A percentile compares a stretch with the other conserved stretches of the same genome.
Evolutionary conservation across 35 echinoderm and acorn worm species (phyloP).

Genomic region (Ptychodera flava): DNA sequence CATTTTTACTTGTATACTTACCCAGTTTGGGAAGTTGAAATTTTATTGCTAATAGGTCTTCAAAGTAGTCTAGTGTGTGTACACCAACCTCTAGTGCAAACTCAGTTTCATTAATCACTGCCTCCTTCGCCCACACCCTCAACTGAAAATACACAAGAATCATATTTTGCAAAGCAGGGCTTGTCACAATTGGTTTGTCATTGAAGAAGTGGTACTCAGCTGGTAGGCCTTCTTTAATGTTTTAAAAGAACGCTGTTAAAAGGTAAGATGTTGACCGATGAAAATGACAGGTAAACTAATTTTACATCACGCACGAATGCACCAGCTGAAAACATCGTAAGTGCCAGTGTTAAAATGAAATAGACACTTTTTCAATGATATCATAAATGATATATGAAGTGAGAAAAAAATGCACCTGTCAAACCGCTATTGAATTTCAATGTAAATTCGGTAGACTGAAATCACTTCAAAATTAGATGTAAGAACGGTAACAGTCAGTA

Average conservation of each 20-base stretch:
- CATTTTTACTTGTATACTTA: no score
- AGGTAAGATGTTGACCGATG: not conserved
- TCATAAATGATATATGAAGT: no score
- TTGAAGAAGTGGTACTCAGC: no score
- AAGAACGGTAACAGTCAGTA: not conserved
- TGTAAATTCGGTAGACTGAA: not conserved
- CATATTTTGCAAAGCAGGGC: not conserved
- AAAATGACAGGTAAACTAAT: not conserved
- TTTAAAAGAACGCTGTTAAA: no score
- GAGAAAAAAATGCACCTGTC: no score
- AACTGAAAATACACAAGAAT: conserved; percentile 34
- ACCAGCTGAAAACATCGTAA: not conserved
- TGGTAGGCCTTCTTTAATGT: no score
- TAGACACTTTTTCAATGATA: no score
- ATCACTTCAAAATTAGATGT: not conserved
- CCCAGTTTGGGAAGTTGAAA: conserved; percentile 82
- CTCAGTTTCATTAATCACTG: conserved; percentile 48
- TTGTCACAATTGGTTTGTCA: no score
- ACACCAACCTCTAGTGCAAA: conserved; percentile 61
- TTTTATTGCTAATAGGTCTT: conserved; percentile 52
- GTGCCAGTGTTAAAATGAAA: no score
- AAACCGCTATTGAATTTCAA: no score
- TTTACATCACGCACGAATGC: not conserved
- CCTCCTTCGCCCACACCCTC: conserved; percentile 48
- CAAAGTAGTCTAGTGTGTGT: conserved; percentile 71